A percentile compares a stretch with the other conserved stretches of the same genome.
Conservation (phyloP, 2,113 vertebrate species). For the Triplophysa rosa region DNA sequence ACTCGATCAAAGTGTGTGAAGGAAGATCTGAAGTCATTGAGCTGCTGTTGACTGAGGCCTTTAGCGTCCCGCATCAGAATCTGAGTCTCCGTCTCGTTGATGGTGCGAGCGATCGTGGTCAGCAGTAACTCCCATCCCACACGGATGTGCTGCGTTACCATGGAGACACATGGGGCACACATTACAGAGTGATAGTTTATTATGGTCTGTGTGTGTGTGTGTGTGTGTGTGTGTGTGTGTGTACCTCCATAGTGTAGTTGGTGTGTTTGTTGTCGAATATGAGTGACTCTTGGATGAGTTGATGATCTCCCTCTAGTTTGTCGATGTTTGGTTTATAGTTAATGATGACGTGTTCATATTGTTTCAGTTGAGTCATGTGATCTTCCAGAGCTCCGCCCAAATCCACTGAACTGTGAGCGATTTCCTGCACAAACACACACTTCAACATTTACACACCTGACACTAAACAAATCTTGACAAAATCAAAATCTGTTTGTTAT, state of each 20-base stretch:
- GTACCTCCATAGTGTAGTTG: constrained; percentile 88
- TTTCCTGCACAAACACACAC: constrained; percentile 72
- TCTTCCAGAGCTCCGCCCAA: constrained; percentile 82
- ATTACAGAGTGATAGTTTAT: not conserved
- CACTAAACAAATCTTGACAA: too few species aligned
- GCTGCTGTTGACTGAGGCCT: constrained; percentile 88
- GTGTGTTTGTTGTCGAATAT: constrained; percentile 90
- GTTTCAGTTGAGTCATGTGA: constrained; percentile 88
- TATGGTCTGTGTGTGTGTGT: not conserved
- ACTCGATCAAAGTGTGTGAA: constrained; percentile 92
- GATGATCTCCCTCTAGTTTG: constrained; percentile 89
- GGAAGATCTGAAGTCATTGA: constrained; percentile 87
- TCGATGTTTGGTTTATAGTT: constrained; percentile 90
- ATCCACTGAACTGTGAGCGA: constrained; percentile 81
- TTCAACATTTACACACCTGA: not conserved
- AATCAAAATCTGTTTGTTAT: too few species aligned
- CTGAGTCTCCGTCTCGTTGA: constrained; percentile 89
- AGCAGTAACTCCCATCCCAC: constrained; percentile 87
- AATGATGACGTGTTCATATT: constrained; percentile 85
- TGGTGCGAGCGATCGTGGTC: constrained; percentile 86
- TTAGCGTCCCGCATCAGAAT: constrained; percentile 86
- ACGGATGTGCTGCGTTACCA: constrained; percentile 79
- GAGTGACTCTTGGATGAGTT: constrained; percentile 86
- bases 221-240: not conserved
- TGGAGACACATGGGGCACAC: constrained; percentile 12